Evolutionary conservation across 2,113 vertebrate genomes (phyloP).

Genomic region (Ceyx margarethae): DNA sequence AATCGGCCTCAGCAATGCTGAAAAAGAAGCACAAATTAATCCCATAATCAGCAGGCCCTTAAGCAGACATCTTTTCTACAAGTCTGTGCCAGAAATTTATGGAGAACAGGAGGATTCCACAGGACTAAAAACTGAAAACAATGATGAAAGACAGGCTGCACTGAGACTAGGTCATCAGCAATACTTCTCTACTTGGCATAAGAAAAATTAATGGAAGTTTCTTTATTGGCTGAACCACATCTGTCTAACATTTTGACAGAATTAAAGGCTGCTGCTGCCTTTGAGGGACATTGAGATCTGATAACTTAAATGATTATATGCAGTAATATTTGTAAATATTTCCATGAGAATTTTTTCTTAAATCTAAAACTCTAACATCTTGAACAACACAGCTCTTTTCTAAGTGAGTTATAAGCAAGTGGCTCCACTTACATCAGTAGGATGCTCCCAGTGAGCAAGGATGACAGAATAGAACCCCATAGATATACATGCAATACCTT

Average conservation of each 20-base stretch:
- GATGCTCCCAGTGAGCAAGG: background rate
- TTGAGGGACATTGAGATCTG: background rate
- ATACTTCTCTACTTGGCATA: background rate
- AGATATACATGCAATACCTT: background rate
- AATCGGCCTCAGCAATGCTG: rapidly evolving
- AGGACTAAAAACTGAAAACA: background rate
- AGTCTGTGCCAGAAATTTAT: background rate
- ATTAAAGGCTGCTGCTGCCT: conserved; percentile 1
- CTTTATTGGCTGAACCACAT: conserved; percentile 38
- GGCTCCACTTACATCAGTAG: background rate
- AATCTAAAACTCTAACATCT: background rate
- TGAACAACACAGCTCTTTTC: background rate
- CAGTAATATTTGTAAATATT: background rate
- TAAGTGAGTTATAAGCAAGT: background rate
- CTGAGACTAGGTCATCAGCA: background rate
- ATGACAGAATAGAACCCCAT: background rate
- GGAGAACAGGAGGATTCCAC: background rate
- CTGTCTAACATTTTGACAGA: conserved; percentile 25
- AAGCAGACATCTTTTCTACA: background rate
- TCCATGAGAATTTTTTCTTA: background rate
- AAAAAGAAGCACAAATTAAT: background rate
- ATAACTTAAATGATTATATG: background rate
- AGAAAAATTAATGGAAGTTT: conserved; percentile 22
- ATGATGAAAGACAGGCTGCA: background rate
- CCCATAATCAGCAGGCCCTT: background rate